Evolutionary conservation across 53 echinoderm and acorn worm species (phyloP).

Genomic region (Zoroaster sp.): DNA sequence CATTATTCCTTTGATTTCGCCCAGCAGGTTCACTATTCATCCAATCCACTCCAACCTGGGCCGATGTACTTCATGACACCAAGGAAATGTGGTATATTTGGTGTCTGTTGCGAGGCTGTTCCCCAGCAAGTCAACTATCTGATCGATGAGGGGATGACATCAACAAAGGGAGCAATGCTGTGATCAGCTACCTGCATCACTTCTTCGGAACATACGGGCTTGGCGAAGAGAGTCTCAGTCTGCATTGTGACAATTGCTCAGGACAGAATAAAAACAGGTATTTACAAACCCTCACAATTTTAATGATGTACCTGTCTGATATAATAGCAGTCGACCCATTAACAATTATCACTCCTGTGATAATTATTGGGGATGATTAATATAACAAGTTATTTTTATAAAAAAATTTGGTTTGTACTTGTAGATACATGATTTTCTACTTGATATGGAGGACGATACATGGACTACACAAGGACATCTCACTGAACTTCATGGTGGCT

Average conservation of each 20-base stretch:
- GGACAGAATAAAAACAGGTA: slow-evolving; percentile 70
- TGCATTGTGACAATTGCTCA: slow-evolving; percentile 68
- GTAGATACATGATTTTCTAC: background rate
- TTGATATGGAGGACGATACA: slow-evolving; percentile 36
- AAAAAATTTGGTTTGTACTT: no score
- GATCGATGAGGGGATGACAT: slow-evolving; percentile 42
- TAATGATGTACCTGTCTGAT: background rate
- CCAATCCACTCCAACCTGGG: slow-evolving; percentile 50
- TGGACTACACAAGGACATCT: slow-evolving; percentile 16
- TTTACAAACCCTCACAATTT: background rate
- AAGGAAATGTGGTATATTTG: slow-evolving; percentile 50
- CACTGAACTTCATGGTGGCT: slow-evolving; percentile 36
- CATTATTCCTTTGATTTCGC: slow-evolving; percentile 66
- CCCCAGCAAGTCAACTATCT: slow-evolving; percentile 56
- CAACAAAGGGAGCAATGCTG: slow-evolving; percentile 34
- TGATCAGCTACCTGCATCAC: slow-evolving; percentile 48
- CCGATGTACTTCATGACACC: slow-evolving; percentile 59
- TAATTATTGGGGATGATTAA: no score
- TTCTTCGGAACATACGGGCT: slow-evolving; percentile 40
- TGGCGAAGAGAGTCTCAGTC: slow-evolving; percentile 13
- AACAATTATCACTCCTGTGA: no score
- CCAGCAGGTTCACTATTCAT: slow-evolving; percentile 53
- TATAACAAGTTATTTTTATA: no score
- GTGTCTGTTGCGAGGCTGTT: slow-evolving; percentile 43
- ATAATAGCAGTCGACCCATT: no score